A percentile compares a stretch with the other conserved stretches of the same genome.
phyloP scores from a whole-genome alignment of 2,797 vertebrate species.

The Tolypeutes matacus region DNA sequence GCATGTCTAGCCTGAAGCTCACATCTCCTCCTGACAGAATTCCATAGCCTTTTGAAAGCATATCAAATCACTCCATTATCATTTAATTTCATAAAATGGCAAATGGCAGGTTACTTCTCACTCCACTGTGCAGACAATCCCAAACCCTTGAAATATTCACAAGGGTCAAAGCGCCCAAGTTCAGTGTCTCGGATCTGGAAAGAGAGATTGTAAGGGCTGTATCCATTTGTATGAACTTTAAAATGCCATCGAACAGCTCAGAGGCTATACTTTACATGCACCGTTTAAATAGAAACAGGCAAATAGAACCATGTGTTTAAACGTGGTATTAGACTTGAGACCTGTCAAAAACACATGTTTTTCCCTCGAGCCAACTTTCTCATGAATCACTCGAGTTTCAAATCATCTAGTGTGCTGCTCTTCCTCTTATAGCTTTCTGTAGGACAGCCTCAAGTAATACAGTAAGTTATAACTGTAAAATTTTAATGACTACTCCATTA shows the following conservation, averaged over 20 bases:
- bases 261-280: conserved; percentile 39
- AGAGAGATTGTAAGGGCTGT: not conserved
- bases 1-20: not conserved
- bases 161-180: conserved; percentile 23
- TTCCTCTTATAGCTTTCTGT: not conserved
- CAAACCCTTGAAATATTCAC: conserved; percentile 19
- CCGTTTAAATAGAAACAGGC: conserved; percentile 74
- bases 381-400: not conserved
- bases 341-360: conserved; percentile 74
- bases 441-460: not conserved
- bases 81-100: not conserved
- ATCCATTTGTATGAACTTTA: conserved; percentile 36
- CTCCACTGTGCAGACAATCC: not conserved
- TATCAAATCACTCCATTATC: not conserved
- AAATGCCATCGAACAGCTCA: not conserved
- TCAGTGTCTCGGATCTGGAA: not conserved
- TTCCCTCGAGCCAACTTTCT: conserved; percentile 43
- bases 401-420: not conserved
- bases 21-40: conserved; percentile 34
- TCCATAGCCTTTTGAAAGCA: not conserved
- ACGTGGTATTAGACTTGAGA: conserved; percentile 7
- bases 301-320: conserved; percentile 72
- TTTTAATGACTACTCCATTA: conserved; percentile 46
- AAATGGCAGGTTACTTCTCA: conserved; percentile 54
- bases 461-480: conserved; percentile 1